Base-by-base conservation (phyloP, 2,113 vertebrate species). In the Leptocoma aspasia region DNA sequence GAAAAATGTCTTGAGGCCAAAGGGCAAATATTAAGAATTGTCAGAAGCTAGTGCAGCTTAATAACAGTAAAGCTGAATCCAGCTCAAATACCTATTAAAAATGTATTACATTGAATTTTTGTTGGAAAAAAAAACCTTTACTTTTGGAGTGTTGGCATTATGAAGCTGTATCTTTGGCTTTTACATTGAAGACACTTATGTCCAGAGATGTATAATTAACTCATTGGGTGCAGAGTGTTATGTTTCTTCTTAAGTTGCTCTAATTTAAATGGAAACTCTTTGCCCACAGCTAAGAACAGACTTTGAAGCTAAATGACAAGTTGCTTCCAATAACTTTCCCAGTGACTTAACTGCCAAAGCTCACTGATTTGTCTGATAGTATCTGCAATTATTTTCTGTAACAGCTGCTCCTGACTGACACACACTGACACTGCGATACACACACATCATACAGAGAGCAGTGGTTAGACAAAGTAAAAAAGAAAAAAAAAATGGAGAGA, bases 241-340 rank as follows among this genome's bases (percentile, higher is more conserved):
- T 72, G 90, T 85, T 94, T 96, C 70, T 70, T 79, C 87, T 76
- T 92, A 96, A 92, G 90, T 65, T 94, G 79, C 47, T 90, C 47
- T 93, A 94, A 95, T 96, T 94, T 96, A 97, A 96, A 90, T 77
- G 73, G 90, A 94, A 95, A 95, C 21, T 3, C 54, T 92, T 96
- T 93, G 71, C 91, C 90, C 59, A 76, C 49, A 96, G 86, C 96
- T 86, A 94, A 73, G 70, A 96, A 84, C 57, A 92, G 89, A 96
- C 80, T 90, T 92, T 95, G 93, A 97, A 92, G 83, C 86, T 96
- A 96, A 95, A 97, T 96, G 95, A 93, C 94, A 94, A 91, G 79
- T 95, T 96, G 75, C 54, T 81, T 95, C 82, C 82, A 96, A 92
- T 89, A 88, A 92, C 68, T 94, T 95, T 95, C 88, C 92, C 60